Conservation (phyloP, 2,113 vertebrate species). For the Silurus asotus region DNA sequence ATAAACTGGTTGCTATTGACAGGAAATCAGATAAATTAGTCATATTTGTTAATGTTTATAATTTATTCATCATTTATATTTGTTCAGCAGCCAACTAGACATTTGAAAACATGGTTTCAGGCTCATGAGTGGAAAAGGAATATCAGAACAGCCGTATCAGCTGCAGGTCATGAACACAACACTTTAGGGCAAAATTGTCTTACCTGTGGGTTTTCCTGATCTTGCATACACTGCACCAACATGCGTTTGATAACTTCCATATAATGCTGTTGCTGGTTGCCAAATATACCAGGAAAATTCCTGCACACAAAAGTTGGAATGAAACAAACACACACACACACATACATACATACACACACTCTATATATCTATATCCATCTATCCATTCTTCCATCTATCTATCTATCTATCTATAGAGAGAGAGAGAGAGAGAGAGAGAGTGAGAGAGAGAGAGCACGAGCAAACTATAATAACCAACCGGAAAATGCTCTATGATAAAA, state of each 20-base stretch:
- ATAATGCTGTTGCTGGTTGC: conserved; percentile 98
- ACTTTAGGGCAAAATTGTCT: conserved; percentile 23
- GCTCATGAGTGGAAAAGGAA: too few species aligned
- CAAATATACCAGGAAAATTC: conserved; percentile 99
- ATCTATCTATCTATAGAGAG: too few species aligned
- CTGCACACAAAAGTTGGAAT: conserved; percentile 61
- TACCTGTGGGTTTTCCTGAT: conserved; percentile 91
- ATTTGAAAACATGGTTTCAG: not conserved
- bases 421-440: too few species aligned
- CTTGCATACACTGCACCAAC: conserved; percentile 98
- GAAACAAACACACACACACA: too few species aligned
- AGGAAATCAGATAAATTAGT: not conserved
- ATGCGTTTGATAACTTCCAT: conserved; percentile 98
- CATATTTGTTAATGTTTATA: too few species aligned
- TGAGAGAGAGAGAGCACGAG: too few species aligned
- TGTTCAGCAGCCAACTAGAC: too few species aligned
- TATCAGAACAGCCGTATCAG: not conserved
- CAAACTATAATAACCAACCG: not conserved
- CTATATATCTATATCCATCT: too few species aligned
- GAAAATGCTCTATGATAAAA: not conserved
- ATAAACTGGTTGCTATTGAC: not conserved
- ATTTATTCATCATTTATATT: too few species aligned
- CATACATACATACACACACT: too few species aligned
- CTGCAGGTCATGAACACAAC: not conserved
- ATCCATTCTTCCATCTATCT: too few species aligned